A percentile compares a stretch with the other conserved stretches of the same genome.
These are phyloP conservation scores for Microplitis mediator DNA, from an alignment of 1,140 invertebrate species.

Conservation along the genomic window DNA sequence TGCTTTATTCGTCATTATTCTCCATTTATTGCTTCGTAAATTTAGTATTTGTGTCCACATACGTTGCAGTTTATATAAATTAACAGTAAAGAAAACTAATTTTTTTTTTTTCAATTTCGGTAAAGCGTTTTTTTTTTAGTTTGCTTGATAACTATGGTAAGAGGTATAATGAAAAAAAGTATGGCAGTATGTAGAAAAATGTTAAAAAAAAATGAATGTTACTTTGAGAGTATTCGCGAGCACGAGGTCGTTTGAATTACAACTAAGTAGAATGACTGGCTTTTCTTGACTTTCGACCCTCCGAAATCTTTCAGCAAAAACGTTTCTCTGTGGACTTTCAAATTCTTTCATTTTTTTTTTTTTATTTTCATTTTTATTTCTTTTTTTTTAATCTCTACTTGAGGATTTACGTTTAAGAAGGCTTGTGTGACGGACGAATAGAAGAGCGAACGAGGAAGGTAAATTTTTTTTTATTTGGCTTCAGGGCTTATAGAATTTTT, in stretches of 20 bases:
- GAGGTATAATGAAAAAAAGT: no score
- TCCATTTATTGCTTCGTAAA: background rate
- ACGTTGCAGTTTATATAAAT: background rate
- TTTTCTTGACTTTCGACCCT: constrained; percentile 16
- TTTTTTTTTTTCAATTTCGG: no score
- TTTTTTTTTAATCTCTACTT: background rate
- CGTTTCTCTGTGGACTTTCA: background rate
- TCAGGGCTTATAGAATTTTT: no score
- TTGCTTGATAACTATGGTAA: no score
- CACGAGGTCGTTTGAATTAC: background rate
- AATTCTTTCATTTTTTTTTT: background rate
- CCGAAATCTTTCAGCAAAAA: background rate
- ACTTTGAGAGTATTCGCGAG: background rate
- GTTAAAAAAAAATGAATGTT: no score
- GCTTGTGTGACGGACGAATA: no score
- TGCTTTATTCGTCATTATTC: background rate
- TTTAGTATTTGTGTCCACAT: background rate
- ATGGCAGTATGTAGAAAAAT: no score
- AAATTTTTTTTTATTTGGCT: no score
- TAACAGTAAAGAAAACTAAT: no score
- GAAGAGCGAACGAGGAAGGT: no score
- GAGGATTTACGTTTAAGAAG: no score
- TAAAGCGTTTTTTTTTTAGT: no score
- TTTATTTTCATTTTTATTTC: background rate
- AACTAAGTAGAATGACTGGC: background rate